A percentile compares a stretch with the other conserved stretches of the same genome.
These are phyloP conservation scores for Pharmacophagus antenor DNA, from an alignment of 2,888 invertebrate genomes.

Conservation along the genomic window DNA sequence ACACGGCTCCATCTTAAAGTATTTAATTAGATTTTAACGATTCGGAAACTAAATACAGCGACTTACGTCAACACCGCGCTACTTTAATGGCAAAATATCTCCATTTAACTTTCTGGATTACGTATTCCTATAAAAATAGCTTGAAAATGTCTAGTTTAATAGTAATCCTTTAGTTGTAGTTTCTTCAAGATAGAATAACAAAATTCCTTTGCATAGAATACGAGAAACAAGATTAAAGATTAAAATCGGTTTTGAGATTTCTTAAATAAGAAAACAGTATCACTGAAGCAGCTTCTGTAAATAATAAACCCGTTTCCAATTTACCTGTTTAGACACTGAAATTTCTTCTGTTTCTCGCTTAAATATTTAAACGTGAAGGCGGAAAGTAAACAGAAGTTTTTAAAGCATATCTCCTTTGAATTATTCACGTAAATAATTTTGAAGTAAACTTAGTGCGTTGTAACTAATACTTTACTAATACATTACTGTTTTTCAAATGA, in stretches of 20 bases:
- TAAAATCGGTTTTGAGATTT: not conserved
- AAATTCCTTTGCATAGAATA: not conserved
- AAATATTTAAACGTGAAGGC: not conserved
- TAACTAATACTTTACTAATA: not conserved
- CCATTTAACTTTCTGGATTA: not conserved
- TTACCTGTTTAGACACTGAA: conserved; percentile 1
- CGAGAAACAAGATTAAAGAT: not conserved
- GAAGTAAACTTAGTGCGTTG: too few relatives aligned
- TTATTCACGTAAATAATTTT: not conserved
- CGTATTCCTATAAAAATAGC: too few relatives aligned
- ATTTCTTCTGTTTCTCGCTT: not conserved
- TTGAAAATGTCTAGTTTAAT: not conserved
- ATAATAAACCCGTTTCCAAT: conserved; percentile 12
- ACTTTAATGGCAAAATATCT: not conserved
- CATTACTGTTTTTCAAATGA: not conserved
- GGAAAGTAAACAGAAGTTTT: not conserved
- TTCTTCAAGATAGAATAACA: not conserved
- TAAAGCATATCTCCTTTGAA: not conserved
- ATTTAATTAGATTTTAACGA: conserved; percentile 21
- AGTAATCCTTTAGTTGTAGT: not conserved
- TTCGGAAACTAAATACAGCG: conserved; percentile 9
- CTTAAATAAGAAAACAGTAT: conserved; percentile 6
- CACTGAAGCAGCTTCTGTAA: not conserved
- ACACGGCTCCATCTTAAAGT: conserved; percentile 6
- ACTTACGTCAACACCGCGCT: conserved; percentile 2